These are phyloP conservation scores for Zenarchopterus dispar DNA, from an alignment of 2,797 vertebrate species.

Conservation along the genomic window DNA sequence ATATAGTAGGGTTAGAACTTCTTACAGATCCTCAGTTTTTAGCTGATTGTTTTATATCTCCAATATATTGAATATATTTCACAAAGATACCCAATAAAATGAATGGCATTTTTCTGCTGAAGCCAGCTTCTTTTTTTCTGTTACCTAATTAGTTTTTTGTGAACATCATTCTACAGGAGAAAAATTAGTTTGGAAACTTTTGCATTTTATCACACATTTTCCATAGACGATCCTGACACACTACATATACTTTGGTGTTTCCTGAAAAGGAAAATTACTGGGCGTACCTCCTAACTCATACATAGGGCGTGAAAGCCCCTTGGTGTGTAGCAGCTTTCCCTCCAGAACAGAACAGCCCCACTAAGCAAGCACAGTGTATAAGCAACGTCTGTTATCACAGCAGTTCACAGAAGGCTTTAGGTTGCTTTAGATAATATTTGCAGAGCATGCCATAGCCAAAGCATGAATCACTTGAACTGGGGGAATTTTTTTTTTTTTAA, in stretches of 20 bases:
- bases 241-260: constrained; percentile 58
- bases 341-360: constrained; percentile 68
- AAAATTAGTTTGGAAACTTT: constrained; percentile 29
- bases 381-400: constrained; percentile 74
- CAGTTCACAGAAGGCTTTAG: constrained; percentile 75
- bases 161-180: not conserved
- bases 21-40: too few relatives aligned
- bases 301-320: constrained; percentile 71
- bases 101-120: not conserved
- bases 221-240: constrained; percentile 39
- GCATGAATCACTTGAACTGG: constrained; percentile 71
- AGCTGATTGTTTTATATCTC: too few relatives aligned
- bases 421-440: constrained; percentile 85
- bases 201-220: constrained; percentile 24
- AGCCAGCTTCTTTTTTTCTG: not conserved
- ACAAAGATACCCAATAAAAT: not conserved
- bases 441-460: constrained; percentile 73
- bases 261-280: constrained; percentile 80
- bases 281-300: constrained; percentile 59
- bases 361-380: constrained; percentile 63
- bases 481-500: too few relatives aligned
- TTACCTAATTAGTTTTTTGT: constrained; percentile 17
- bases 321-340: constrained; percentile 64
- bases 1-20: too few relatives aligned
- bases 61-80: too few relatives aligned